Percentiles rank a stretch among this genome's conserved stretches.
These are phyloP conservation scores for Mellivora capensis DNA, from an alignment of 2,113 vertebrate species.

Conservation along the genomic window DNA sequence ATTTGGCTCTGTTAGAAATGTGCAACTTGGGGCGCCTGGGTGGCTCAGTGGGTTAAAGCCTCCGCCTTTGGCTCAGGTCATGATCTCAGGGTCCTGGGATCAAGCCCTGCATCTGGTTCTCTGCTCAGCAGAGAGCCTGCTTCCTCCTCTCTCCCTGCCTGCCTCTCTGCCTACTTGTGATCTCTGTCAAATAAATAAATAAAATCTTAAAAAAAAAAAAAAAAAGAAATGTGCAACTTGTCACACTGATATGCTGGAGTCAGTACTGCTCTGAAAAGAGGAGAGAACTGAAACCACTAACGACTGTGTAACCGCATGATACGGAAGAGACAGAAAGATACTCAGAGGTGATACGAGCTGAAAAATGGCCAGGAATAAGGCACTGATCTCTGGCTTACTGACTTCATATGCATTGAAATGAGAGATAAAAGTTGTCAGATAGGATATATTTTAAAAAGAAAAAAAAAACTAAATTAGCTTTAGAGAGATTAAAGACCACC, in stretches of 20 bases:
- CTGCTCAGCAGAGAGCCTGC: too few relatives aligned
- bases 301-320: constrained; percentile 71
- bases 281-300: constrained; percentile 69
- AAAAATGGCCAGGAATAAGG: constrained; percentile 67
- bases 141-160: too few relatives aligned
- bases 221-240: constrained; percentile 15
- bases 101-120: too few relatives aligned
- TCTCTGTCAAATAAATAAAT: too few relatives aligned
- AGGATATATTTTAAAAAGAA: neutral
- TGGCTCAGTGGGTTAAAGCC: too few relatives aligned
- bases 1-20: neutral
- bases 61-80: too few relatives aligned
- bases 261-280: constrained; percentile 57
- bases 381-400: constrained; percentile 62
- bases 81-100: too few relatives aligned
- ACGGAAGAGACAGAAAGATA: constrained; percentile 78
- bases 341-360: constrained; percentile 67
- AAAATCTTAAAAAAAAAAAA: too few relatives aligned
- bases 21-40: neutral
- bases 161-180: too few relatives aligned
- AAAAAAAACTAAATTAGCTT: constrained; percentile 26
- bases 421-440: constrained; percentile 49
- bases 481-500: constrained; percentile 30
- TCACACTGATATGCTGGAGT: constrained; percentile 52
- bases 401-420: constrained; percentile 53